Evolutionary conservation across 2,888 invertebrate species (phyloP), one percentile per base, ranked within the genome.

Genomic region (Aphelenchoides bicaudatus): DNA sequence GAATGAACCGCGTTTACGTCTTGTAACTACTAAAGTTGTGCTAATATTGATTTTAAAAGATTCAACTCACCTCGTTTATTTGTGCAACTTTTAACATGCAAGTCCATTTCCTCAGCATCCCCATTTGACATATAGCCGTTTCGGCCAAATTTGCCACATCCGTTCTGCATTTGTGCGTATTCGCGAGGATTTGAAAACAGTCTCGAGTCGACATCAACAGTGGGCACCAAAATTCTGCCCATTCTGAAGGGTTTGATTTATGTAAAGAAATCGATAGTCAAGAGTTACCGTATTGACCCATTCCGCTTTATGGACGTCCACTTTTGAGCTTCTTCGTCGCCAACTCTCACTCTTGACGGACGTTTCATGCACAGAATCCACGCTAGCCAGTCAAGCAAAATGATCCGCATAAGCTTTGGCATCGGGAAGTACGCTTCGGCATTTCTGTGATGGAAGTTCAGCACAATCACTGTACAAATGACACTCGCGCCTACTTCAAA

Each of bases 401-500:
- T 30, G 10, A 66, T 64, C 50, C 70, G 66, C 27, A 69, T 49
- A 51, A 68, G 61, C 43, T 59, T 61, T 19, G 70, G 68, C 76
- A 76, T 76, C n/a, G 76, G 76, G 47, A 66, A 67, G 50, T 76
- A 74, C 16, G 72, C 68, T 30, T 76, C 76, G 5, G 75, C 73
- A 0, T 67, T 68, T n/a, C 84, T 79, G 74, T 84, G 84, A 67
- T 85, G 84, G 56, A 84, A 83, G 73, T 85, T 85, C 19, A 85
- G 79, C 2, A 85, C 84, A 61, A 83, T 61, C 73, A 78, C 75
- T 0, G 76, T 76, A 25, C 73, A 73, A 2, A 77, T 67, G n/a
- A 76, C 75, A 25, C 70, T 70, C 1, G 76, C 76, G 3, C 74
- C 74, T 6, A 76, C 75, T 65, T 75, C 73, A 58, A 74, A 72